Percentiles rank a stretch among this genome's conserved stretches.
These are phyloP conservation scores for Pseudorhiza aurosa DNA, from an alignment of 30 jellyfish, hydroid and myxozoan species.

Conservation along the genomic window DNA sequence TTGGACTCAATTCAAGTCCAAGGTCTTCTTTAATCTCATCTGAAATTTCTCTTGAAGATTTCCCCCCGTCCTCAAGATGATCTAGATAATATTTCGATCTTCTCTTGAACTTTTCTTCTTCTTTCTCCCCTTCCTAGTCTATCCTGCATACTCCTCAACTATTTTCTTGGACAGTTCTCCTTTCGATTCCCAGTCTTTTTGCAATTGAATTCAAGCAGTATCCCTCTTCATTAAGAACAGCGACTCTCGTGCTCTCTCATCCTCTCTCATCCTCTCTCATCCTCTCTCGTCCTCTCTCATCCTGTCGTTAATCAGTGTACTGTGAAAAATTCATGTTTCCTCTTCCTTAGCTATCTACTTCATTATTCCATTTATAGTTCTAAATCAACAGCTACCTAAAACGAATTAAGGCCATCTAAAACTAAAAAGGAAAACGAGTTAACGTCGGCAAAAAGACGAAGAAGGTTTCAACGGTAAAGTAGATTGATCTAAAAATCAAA, in stretches of 20 bases:
- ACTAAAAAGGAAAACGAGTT: too few relatives aligned
- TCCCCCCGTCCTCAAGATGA: neutral
- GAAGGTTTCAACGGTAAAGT: too few relatives aligned
- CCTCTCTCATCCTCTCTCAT: too few relatives aligned
- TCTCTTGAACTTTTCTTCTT: neutral
- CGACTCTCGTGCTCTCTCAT: neutral
- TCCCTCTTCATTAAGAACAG: slow-evolving; percentile 1
- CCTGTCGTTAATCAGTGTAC: too few relatives aligned
- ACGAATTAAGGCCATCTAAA: too few relatives aligned
- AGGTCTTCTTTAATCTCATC: neutral
- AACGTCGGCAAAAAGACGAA: too few relatives aligned
- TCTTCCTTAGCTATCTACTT: too few relatives aligned
- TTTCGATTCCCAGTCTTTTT: neutral
- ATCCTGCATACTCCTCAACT: neutral
- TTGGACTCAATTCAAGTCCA: slow-evolving; percentile 10
- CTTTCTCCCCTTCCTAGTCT: slow-evolving; percentile 7
- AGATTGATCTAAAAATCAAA: too few relatives aligned
- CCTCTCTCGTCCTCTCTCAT: too few relatives aligned
- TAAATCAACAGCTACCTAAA: too few relatives aligned
- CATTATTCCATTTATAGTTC: too few relatives aligned
- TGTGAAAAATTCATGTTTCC: too few relatives aligned
- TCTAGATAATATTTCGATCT: neutral
- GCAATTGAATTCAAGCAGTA: neutral
- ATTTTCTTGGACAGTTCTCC: slow-evolving; percentile 1
- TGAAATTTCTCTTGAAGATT: neutral